Percentiles rank a stretch among this genome's conserved stretches.
Evolutionary conservation across 2,113 vertebrate species (phyloP).

Genomic region (Syngnathus floridae): DNA sequence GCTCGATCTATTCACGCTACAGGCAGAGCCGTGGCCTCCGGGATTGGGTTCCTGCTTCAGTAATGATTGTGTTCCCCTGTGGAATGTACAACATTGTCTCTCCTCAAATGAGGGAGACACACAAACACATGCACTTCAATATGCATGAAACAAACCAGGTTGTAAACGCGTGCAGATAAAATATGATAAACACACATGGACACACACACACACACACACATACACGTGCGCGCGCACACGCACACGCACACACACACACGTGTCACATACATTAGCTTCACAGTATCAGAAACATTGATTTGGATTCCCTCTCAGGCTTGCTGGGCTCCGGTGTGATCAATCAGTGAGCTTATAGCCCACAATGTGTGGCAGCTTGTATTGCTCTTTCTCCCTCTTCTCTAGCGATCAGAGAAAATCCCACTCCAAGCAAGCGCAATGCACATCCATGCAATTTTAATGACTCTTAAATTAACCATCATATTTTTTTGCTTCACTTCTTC

Average conservation of each 20-base stretch:
- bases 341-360: slow-evolving; percentile 66
- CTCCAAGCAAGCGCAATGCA: slow-evolving; percentile 67
- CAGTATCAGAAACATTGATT: slow-evolving; percentile 50
- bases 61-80: slow-evolving; percentile 71
- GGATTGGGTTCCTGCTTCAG: slow-evolving; percentile 63
- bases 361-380: slow-evolving; percentile 68
- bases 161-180: slow-evolving; percentile 58
- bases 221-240: neutral
- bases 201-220: slow-evolving; percentile 16
- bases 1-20: slow-evolving; percentile 61
- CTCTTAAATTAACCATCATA: slow-evolving; percentile 74
- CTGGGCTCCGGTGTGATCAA: slow-evolving; percentile 59
- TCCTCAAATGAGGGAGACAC: slow-evolving; percentile 65
- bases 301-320: slow-evolving; percentile 59
- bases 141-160: slow-evolving; percentile 51
- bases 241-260: slow-evolving; percentile 11
- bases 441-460: slow-evolving; percentile 76
- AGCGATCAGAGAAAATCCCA: slow-evolving; percentile 69
- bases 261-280: slow-evolving; percentile 10
- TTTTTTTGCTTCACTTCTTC: slow-evolving; percentile 71
- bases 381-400: slow-evolving; percentile 62
- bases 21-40: slow-evolving; percentile 64
- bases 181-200: slow-evolving; percentile 12
- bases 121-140: slow-evolving; percentile 41
- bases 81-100: slow-evolving; percentile 72